Evolutionary conservation across 2,888 invertebrate species (phyloP).

Genomic region (Orgyia antiqua): DNA sequence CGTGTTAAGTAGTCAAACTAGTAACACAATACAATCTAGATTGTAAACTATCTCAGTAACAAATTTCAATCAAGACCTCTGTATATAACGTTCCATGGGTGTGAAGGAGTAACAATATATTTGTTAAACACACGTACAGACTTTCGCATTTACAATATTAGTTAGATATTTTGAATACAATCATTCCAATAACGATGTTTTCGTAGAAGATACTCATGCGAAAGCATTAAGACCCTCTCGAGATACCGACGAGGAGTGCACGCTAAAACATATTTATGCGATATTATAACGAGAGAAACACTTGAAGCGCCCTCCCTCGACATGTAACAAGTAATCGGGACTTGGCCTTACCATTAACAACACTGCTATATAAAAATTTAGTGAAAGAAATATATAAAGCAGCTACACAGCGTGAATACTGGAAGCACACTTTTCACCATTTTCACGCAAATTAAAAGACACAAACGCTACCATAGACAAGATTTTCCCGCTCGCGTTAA

Average conservation of each 20-base stretch:
- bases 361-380: slow-evolving; percentile 44
- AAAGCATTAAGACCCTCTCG: slow-evolving; percentile 55
- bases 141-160: too few species aligned
- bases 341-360: slow-evolving; percentile 37
- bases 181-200: slow-evolving; percentile 45
- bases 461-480: slow-evolving; percentile 62
- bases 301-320: slow-evolving; percentile 38
- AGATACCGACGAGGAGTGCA: slow-evolving; percentile 38
- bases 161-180: too few species aligned
- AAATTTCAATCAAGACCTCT: too few species aligned
- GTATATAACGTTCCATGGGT: too few species aligned
- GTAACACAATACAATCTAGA: too few species aligned
- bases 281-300: slow-evolving; percentile 67
- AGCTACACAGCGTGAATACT: slow-evolving; percentile 43
- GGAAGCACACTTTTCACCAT: slow-evolving; percentile 63
- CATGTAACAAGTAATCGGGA: slow-evolving; percentile 58
- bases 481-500: slow-evolving; percentile 61
- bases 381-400: slow-evolving; percentile 51
- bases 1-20: too few species aligned
- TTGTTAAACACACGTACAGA: too few species aligned
- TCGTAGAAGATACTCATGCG: slow-evolving; percentile 55
- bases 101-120: too few species aligned
- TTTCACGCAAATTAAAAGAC: slow-evolving; percentile 77
- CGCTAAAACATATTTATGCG: slow-evolving; percentile 70
- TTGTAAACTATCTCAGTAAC: too few species aligned